Percentiles rank a stretch among this genome's conserved stretches.
phyloP scores from a whole-genome alignment of 1,140 invertebrate species.

The Drosophila ficusphila region DNA sequence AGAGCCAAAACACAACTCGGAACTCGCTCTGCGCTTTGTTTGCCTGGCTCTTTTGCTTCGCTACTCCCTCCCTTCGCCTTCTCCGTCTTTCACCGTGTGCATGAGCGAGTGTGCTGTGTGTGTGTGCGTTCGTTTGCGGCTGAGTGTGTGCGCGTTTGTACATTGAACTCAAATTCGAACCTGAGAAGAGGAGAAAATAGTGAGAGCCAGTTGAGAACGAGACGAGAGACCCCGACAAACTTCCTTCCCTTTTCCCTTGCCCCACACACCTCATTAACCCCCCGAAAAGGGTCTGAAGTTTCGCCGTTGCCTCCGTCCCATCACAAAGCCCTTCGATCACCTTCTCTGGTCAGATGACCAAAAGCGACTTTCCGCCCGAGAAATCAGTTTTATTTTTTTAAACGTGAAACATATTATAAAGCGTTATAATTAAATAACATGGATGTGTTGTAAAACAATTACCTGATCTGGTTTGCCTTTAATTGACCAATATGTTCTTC shows the following conservation, averaged over 20 bases:
- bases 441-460: too few species aligned
- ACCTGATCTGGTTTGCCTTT: too few species aligned
- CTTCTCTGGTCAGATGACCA: neutral
- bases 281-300: neutral
- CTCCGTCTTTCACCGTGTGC: conserved; percentile 7
- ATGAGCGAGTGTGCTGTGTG: neutral
- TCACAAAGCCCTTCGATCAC: neutral
- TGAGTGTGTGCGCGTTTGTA: conserved; percentile 56
- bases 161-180: conserved; percentile 65
- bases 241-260: neutral
- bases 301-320: neutral
- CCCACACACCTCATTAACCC: conserved; percentile 1
- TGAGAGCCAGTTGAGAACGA: conserved; percentile 3
- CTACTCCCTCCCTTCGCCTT: neutral
- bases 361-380: too few species aligned
- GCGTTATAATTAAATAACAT: too few species aligned
- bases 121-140: conserved; percentile 7
- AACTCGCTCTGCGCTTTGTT: conserved; percentile 75
- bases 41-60: conserved; percentile 39
- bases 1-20: conserved; percentile 54
- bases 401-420: too few species aligned
- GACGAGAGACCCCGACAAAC: conserved; percentile 9
- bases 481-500: too few species aligned
- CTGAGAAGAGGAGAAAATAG: conserved; percentile 3
- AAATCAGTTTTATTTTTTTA: too few species aligned